Percentiles rank a stretch among this genome's conserved stretches.
Evolutionary conservation across 2,888 invertebrate species (phyloP).

Genomic region (Plemyria rubiginata): DNA sequence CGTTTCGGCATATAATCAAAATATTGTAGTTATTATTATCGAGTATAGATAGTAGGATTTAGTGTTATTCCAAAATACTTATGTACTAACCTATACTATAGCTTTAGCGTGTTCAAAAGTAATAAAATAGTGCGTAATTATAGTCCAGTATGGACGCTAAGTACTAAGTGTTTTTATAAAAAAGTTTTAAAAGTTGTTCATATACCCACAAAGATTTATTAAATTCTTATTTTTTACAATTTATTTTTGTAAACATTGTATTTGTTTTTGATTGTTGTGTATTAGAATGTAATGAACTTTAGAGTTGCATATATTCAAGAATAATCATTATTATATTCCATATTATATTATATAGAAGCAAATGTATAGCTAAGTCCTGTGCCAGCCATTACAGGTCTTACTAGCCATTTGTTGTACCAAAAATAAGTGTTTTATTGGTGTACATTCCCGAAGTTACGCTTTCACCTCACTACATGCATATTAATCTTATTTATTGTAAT

Average conservation of each 20-base stretch:
- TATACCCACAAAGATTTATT: constrained; percentile 69
- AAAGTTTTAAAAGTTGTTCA: constrained; percentile 70
- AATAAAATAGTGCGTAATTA: constrained; percentile 20
- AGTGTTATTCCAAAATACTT: background rate
- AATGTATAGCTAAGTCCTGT: constrained; percentile 69
- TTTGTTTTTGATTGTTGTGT: constrained; percentile 42
- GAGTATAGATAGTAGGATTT: constrained; percentile 18
- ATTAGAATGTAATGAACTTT: constrained; percentile 48
- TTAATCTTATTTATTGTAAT: no score
- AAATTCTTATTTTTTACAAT: constrained; percentile 33
- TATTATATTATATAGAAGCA: constrained; percentile 54
- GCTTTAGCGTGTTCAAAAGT: constrained; percentile 46
- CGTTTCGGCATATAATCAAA: background rate
- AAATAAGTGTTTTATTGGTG: constrained; percentile 52
- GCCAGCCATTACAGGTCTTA: constrained; percentile 78
- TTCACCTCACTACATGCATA: no score
- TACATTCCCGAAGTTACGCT: no score
- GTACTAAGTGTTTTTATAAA: constrained; percentile 71
- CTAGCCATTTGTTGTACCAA: constrained; percentile 67
- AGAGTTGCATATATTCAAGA: constrained; percentile 43
- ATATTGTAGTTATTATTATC: constrained; percentile 29
- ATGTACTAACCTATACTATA: constrained; percentile 1
- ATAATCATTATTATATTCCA: background rate
- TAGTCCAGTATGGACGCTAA: constrained; percentile 33
- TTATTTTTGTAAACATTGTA: constrained; percentile 43